Conservation (phyloP, 2,113 vertebrate genomes). For the Aldabrachelys gigantea region DNA sequence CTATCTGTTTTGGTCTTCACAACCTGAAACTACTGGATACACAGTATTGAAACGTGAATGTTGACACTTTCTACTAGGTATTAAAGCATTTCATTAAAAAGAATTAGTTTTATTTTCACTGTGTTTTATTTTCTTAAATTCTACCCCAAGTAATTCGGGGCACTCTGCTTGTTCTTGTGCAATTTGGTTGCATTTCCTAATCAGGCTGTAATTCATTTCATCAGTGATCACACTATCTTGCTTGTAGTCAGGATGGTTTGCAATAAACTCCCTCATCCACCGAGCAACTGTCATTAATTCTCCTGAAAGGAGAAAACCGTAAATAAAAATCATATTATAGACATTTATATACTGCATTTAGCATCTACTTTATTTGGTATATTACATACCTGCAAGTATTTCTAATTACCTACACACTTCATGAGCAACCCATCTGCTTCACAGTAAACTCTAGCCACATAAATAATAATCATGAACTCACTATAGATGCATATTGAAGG, state of each 20-base stretch:
- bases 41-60: constrained; percentile 30
- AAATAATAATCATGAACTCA: background rate
- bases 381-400: background rate
- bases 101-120: constrained; percentile 63
- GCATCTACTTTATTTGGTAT: background rate
- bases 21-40: constrained; percentile 64
- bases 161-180: constrained; percentile 89
- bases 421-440: background rate
- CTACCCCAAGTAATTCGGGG: constrained; percentile 90
- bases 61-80: background rate
- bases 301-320: constrained; percentile 74
- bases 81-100: constrained; percentile 44
- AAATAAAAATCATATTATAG: background rate
- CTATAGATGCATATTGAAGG: background rate
- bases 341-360: background rate
- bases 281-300: constrained; percentile 96
- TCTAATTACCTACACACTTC: background rate
- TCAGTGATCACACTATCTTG: constrained; percentile 95
- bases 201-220: constrained; percentile 94
- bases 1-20: constrained; percentile 81
- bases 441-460: background rate
- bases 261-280: constrained; percentile 96
- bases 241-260: constrained; percentile 92
- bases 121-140: constrained; percentile 85
- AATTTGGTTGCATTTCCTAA: constrained; percentile 90